Conservation (phyloP, 2,797 vertebrate species). For the Rhinogobio ventralis region DNA sequence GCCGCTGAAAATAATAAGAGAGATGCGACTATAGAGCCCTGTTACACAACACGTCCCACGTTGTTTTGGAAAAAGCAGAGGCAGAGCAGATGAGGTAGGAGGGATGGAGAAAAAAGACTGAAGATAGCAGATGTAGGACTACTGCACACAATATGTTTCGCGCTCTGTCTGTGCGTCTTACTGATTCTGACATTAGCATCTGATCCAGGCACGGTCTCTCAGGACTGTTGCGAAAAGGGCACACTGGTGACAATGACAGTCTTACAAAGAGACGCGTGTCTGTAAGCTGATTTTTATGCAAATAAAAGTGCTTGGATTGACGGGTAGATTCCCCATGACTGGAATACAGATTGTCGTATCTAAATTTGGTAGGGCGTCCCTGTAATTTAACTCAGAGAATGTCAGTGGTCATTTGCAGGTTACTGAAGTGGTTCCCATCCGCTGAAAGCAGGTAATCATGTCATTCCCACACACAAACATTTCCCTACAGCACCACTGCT, state of each 20-base stretch:
- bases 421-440: neutral
- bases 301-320: slow-evolving; percentile 7
- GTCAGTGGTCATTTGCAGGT: slow-evolving; percentile 12
- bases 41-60: slow-evolving; percentile 74
- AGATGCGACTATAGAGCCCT: slow-evolving; percentile 70
- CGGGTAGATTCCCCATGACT: slow-evolving; percentile 18
- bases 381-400: neutral
- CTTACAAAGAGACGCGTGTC: slow-evolving; percentile 10
- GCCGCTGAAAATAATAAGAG: slow-evolving; percentile 73
- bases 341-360: slow-evolving; percentile 27
- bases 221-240: slow-evolving; percentile 2
- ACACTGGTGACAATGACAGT: neutral
- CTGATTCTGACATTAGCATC: slow-evolving; percentile 15
- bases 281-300: slow-evolving; percentile 27
- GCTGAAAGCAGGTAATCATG: slow-evolving; percentile 17
- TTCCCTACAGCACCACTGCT: slow-evolving; percentile 39
- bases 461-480: slow-evolving; percentile 7
- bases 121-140: slow-evolving; percentile 38
- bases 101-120: slow-evolving; percentile 9
- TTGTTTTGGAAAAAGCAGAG: slow-evolving; percentile 61
- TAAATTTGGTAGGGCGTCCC: neutral
- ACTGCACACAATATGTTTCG: slow-evolving; percentile 48
- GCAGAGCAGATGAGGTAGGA: slow-evolving; percentile 29
- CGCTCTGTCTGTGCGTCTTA: neutral
- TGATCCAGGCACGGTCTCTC: slow-evolving; percentile 15